Evolutionary conservation across 2,797 vertebrate genomes (phyloP).

Genomic region (Lophotriccus pileatus): DNA sequence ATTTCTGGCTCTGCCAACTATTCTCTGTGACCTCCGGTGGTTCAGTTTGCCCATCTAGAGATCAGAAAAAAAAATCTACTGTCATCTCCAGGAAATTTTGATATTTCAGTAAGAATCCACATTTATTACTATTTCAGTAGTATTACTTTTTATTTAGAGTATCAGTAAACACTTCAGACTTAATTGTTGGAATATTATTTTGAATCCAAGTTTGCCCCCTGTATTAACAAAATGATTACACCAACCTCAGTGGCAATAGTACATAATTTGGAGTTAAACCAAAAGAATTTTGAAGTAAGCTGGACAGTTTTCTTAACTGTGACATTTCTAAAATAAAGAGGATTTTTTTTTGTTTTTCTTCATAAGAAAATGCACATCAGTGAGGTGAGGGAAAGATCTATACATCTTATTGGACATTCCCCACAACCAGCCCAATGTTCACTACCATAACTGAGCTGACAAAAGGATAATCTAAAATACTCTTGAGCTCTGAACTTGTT

Average conservation of each 20-base stretch:
- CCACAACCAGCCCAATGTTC: not conserved
- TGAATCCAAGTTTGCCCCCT: not conserved
- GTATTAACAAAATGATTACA: not conserved
- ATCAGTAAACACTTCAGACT: not conserved
- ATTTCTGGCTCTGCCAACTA: slow-evolving; percentile 42
- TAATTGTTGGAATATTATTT: not conserved
- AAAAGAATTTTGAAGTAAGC: not conserved
- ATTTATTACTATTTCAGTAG: not conserved
- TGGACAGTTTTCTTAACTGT: not conserved
- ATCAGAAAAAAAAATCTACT: not conserved
- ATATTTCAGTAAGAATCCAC: not conserved
- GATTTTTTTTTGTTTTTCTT: not conserved
- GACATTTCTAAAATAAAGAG: not conserved
- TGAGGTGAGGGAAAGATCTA: not conserved
- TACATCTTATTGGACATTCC: not conserved
- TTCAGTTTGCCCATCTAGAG: slow-evolving; percentile 9
- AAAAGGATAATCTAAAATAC: not conserved
- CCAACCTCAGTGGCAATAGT: not conserved
- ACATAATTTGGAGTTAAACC: not conserved
- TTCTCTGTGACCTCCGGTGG: slow-evolving; percentile 37
- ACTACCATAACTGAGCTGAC: not conserved
- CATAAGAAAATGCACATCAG: not conserved
- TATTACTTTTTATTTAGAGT: not conserved
- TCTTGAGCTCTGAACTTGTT: not conserved
- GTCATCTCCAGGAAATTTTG: not conserved